These are phyloP conservation scores for Muschampia staudingeri DNA, from an alignment of 2,888 invertebrate genomes.

Conservation along the genomic window DNA sequence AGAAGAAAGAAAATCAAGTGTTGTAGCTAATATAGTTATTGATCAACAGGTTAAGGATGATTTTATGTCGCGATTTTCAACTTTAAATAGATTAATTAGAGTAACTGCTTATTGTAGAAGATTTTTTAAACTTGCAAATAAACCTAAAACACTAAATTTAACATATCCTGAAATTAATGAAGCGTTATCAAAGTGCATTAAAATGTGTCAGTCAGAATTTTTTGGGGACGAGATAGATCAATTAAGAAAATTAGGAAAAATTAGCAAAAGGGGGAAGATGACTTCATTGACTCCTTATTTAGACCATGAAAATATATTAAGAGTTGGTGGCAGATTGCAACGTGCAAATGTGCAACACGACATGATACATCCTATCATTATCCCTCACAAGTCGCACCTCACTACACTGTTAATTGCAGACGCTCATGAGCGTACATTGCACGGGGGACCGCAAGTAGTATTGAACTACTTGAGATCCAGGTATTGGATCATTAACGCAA, in stretches of 20 bases:
- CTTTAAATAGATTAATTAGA: conserved; percentile 4
- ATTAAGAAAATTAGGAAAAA: conserved; percentile 20
- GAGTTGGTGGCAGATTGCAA: conserved; percentile 67
- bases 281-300: conserved; percentile 65
- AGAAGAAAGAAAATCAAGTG: conserved; percentile 28
- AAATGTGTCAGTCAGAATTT: conserved; percentile 39
- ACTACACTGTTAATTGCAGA: conserved; percentile 64
- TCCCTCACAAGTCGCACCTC: conserved; percentile 62
- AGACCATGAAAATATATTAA: conserved; percentile 57
- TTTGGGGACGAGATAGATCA: conserved; percentile 32
- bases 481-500: conserved; percentile 48
- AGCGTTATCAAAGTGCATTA: conserved; percentile 46
- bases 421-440: conserved; percentile 64
- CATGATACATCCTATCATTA: conserved; percentile 65
- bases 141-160: conserved; percentile 8
- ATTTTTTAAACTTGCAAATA: background rate
- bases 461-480: conserved; percentile 54
- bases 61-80: conserved; percentile 21
- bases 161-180: conserved; percentile 28
- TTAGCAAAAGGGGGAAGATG: conserved; percentile 41
- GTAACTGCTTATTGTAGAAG: background rate
- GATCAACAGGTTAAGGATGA: background rate
- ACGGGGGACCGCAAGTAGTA: conserved; percentile 66
- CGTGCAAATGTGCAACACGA: conserved; percentile 51
- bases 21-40: background rate